phyloP scores from a whole-genome alignment of 2,888 invertebrate species.

The Furcula furcula region DNA sequence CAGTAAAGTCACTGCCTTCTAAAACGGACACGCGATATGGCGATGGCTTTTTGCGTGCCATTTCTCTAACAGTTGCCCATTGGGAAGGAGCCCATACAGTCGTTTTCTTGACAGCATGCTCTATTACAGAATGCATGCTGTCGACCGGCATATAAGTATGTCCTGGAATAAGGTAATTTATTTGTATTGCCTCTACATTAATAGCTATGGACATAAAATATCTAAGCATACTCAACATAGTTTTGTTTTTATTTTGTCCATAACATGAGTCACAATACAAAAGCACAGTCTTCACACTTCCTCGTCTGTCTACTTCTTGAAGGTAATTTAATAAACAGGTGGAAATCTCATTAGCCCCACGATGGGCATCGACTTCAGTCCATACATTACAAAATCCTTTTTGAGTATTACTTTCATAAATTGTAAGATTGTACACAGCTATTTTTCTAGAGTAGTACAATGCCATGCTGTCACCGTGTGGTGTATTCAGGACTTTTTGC shows the following conservation, averaged over 20 bases:
- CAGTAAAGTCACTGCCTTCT: background rate
- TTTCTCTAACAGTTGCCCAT: constrained; percentile 3
- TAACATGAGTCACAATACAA: background rate
- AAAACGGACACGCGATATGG: constrained; percentile 3
- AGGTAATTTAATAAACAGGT: constrained; percentile 1
- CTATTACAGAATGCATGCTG: constrained; percentile 3
- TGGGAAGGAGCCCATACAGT: constrained; percentile 7
- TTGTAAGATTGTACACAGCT: constrained; percentile 1
- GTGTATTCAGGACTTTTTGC: constrained; percentile 8
- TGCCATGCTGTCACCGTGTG: constrained; percentile 2
- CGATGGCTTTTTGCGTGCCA: constrained; percentile 1
- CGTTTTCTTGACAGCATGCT: background rate
- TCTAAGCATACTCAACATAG: background rate
- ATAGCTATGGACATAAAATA: background rate
- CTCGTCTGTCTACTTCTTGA: background rate
- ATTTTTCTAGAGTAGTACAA: background rate
- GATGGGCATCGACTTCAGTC: constrained; percentile 2
- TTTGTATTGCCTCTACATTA: constrained; percentile 9
- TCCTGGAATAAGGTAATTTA: constrained; percentile 8
- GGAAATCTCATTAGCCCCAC: constrained; percentile 3
- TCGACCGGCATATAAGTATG: constrained; percentile 2
- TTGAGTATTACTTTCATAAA: constrained; percentile 1
- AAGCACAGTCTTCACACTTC: background rate
- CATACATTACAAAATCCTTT: constrained; percentile 1
- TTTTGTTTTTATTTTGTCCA: background rate